Conservation (phyloP, 2,113 vertebrate genomes). For the Serinus canaria region DNA sequence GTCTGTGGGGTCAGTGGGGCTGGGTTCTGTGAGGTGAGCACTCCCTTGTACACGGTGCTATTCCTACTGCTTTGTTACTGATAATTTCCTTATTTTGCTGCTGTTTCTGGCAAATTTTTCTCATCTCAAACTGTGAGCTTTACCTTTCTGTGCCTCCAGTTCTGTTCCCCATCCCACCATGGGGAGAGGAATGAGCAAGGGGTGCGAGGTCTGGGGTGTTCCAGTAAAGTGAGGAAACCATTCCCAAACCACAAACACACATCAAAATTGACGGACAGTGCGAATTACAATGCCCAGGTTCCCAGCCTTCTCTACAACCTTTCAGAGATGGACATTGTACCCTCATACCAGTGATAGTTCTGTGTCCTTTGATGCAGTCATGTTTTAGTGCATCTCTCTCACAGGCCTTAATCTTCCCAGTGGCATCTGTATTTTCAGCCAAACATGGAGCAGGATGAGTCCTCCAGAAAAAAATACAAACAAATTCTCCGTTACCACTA, state of each 20-base stretch:
- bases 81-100: not conserved
- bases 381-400: not conserved
- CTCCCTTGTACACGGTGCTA: not conserved
- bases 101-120: not conserved
- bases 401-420: not conserved
- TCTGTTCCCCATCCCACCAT: not conserved
- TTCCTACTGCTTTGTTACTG: not conserved
- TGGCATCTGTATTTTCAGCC: not conserved
- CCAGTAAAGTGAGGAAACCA: not conserved
- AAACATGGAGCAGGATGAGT: not conserved
- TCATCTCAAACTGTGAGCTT: not conserved
- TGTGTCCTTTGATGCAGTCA: not conserved
- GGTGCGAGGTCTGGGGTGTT: fast-evolving
- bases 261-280: not conserved
- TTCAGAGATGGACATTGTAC: not conserved
- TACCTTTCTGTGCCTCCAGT: not conserved
- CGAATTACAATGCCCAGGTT: not conserved
- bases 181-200: not conserved
- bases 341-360: not conserved
- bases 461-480: not conserved
- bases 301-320: not conserved
- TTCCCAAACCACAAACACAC: not conserved
- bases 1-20: fast-evolving
- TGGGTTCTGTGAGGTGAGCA: not conserved
- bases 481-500: not conserved